Conservation (phyloP, 2,113 vertebrate species). For the Marmota flaviventris region DNA sequence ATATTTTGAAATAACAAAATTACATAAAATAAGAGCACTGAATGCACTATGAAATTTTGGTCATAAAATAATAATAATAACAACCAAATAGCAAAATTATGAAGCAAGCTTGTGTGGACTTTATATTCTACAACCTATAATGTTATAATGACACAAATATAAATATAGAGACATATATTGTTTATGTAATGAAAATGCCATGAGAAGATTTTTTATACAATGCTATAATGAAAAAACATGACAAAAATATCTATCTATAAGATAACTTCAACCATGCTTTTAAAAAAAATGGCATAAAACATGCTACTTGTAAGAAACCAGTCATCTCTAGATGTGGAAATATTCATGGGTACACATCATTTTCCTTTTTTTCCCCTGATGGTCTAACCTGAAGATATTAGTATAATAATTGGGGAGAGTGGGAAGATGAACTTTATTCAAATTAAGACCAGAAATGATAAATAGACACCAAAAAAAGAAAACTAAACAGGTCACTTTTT, state of each 20-base stretch:
- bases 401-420: background rate
- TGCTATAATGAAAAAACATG: background rate
- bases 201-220: background rate
- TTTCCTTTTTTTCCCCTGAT: background rate
- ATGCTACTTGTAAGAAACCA: background rate
- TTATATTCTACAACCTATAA: too few species aligned
- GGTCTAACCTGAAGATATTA: background rate
- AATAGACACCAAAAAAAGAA: background rate
- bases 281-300: background rate
- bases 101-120: background rate
- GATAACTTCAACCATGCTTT: background rate
- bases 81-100: background rate
- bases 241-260: background rate
- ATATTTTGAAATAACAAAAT: slow-evolving; percentile 27
- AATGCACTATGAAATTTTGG: background rate
- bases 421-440: background rate
- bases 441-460: slow-evolving; percentile 17
- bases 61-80: background rate
- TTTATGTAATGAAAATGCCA: background rate
- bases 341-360: background rate
- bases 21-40: background rate
- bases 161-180: background rate
- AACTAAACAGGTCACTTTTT: background rate
- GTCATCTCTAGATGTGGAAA: background rate
- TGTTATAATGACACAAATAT: background rate